A percentile compares a stretch with the other conserved stretches of the same genome.
Evolutionary conservation across 2,113 vertebrate species (phyloP).

Genomic region (Otolemur garnettii): DNA sequence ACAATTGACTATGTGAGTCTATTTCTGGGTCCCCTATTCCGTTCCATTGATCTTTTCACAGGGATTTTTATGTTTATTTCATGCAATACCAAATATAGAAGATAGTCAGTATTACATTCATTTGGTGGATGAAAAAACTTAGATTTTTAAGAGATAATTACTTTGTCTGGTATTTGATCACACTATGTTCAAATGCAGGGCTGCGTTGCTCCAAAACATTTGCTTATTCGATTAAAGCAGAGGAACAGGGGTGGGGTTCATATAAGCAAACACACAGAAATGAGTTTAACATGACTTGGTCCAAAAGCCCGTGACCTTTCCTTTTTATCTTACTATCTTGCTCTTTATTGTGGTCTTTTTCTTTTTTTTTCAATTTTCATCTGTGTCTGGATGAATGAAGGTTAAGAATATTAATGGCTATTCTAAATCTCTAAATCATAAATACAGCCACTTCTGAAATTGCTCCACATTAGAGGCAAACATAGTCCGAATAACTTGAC

Average conservation of each 20-base stretch:
- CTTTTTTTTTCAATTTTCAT: neutral
- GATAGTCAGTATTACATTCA: neutral
- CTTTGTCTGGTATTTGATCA: neutral
- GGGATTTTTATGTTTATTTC: neutral
- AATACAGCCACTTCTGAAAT: neutral
- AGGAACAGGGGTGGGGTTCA: neutral
- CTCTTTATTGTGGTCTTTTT: neutral
- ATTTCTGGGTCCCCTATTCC: neutral
- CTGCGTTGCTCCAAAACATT: neutral
- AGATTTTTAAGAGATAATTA: neutral
- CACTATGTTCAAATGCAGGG: neutral
- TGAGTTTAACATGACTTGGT: neutral
- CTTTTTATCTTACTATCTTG: neutral
- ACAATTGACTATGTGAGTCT: neutral
- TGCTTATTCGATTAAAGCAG: neutral
- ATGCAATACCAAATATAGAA: neutral
- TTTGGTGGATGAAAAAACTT: neutral
- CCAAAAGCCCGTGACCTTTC: neutral
- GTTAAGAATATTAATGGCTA: neutral
- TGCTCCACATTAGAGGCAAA: neutral
- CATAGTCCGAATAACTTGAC: fast-evolving
- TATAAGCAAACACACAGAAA: neutral
- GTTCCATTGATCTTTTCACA: neutral
- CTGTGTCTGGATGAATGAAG: neutral
- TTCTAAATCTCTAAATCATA: neutral